Percentiles rank a stretch among this genome's conserved stretches.
Conservation (phyloP, 2,797 vertebrate species). For the Eospalax fontanierii region DNA sequence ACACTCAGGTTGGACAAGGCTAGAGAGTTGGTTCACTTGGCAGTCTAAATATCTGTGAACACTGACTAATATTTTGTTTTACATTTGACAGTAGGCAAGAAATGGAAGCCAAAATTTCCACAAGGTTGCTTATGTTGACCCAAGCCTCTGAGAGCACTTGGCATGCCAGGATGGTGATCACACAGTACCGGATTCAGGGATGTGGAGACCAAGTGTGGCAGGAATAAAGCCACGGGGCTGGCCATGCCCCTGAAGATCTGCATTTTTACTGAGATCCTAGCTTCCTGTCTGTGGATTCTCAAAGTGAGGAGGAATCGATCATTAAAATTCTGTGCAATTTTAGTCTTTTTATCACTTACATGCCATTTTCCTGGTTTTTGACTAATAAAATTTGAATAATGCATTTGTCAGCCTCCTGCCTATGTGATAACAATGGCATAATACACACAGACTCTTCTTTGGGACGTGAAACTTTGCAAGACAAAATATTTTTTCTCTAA, state of each 20-base stretch:
- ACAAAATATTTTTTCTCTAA: neutral
- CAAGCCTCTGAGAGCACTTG: neutral
- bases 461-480: neutral
- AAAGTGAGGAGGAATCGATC: neutral
- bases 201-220: neutral
- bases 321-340: neutral
- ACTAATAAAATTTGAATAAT: constrained; percentile 20
- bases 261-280: constrained; percentile 2
- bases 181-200: neutral
- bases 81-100: constrained; percentile 32
- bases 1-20: neutral
- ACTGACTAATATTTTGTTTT: neutral
- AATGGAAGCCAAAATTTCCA: neutral
- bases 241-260: neutral
- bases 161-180: too few relatives aligned
- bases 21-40: neutral
- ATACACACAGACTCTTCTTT: constrained; percentile 37
- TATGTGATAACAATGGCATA: neutral
- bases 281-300: constrained; percentile 2
- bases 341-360: constrained; percentile 13
- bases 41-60: neutral
- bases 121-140: neutral
- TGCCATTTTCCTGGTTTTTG: neutral
- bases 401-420: neutral
- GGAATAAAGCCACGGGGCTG: neutral